phyloP scores from a whole-genome alignment of 2,888 invertebrate genomes.

The Balanococcus diminutus region DNA sequence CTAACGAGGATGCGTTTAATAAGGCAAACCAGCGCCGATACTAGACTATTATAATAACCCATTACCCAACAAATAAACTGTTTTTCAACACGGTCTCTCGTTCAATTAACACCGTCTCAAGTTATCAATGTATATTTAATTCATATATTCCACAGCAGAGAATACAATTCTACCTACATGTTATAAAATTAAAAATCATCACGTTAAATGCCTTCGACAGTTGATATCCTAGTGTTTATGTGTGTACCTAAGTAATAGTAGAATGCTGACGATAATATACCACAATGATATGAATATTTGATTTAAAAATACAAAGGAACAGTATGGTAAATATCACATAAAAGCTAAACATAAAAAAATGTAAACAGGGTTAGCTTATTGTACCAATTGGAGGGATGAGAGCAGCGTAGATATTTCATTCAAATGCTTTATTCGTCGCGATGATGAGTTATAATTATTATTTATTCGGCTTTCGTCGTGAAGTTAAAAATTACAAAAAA shows the following conservation, averaged over 20 bases:
- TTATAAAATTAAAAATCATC: slow-evolving; percentile 32
- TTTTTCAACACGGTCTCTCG: neutral
- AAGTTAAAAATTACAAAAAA: slow-evolving; percentile 28
- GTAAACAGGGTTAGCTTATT: slow-evolving; percentile 21
- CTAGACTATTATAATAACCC: neutral
- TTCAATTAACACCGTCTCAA: neutral
- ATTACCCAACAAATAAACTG: slow-evolving; percentile 6
- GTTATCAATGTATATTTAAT: slow-evolving; percentile 12
- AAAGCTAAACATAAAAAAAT: slow-evolving; percentile 11
- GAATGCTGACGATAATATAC: slow-evolving; percentile 2
- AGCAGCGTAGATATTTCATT: neutral
- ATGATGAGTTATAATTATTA: neutral
- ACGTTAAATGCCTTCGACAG: slow-evolving; percentile 27
- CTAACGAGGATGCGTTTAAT: slow-evolving; percentile 61
- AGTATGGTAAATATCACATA: slow-evolving; percentile 32
- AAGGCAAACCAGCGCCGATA: slow-evolving; percentile 22
- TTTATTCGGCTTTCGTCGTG: neutral
- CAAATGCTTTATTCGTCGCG: too few relatives aligned
- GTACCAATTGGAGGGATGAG: neutral
- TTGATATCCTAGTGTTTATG: neutral
- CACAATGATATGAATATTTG: slow-evolving; percentile 21
- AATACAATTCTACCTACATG: slow-evolving; percentile 15
- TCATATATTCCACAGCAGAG: neutral
- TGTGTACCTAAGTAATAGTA: neutral
- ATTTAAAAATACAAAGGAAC: slow-evolving; percentile 39